Percentiles rank a stretch among this genome's conserved stretches.
These are phyloP conservation scores for Sphinx pinastri DNA, from an alignment of 2,888 invertebrate genomes.

Conservation along the genomic window DNA sequence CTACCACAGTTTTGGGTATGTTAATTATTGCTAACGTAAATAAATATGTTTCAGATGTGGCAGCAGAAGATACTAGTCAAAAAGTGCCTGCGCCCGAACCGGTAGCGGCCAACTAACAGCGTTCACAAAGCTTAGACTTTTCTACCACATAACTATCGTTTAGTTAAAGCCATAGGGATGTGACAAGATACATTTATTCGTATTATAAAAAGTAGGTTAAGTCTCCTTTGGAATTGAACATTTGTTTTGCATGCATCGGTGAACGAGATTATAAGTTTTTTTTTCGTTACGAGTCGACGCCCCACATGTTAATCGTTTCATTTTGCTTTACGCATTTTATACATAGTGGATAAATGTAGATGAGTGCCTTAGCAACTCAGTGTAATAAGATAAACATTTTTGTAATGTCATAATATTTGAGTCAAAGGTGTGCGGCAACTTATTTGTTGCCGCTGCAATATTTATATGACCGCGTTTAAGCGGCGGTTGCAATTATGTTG, in stretches of 20 bases:
- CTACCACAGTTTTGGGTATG: no score
- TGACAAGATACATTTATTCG: conserved; percentile 76
- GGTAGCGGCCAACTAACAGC: conserved; percentile 65
- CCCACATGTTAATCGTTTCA: conserved; percentile 50
- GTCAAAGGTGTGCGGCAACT: conserved; percentile 9
- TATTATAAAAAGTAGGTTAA: conserved; percentile 76
- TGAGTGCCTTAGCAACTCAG: conserved; percentile 84
- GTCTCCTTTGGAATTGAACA: conserved; percentile 77
- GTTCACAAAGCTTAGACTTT: conserved; percentile 60
- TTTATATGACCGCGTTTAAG: conserved; percentile 40
- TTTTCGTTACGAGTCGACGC: conserved; percentile 49
- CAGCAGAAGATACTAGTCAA: conserved; percentile 64
- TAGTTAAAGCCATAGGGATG: conserved; percentile 72
- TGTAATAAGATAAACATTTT: conserved; percentile 55
- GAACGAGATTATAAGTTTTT: conserved; percentile 66
- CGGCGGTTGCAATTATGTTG: conserved; percentile 44
- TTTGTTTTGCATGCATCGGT: conserved; percentile 73
- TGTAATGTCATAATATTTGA: conserved; percentile 43
- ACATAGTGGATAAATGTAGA: conserved; percentile 74
- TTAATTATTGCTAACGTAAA: conserved; percentile 15
- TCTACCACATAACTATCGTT: conserved; percentile 56
- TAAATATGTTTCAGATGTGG: conserved; percentile 51
- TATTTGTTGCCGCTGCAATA: conserved; percentile 25
- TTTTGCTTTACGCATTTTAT: conserved; percentile 68
- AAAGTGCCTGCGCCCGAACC: conserved; percentile 49